Base-by-base conservation (phyloP, 1,140 invertebrate genomes). In the Lasioglossum albipes region DNA sequence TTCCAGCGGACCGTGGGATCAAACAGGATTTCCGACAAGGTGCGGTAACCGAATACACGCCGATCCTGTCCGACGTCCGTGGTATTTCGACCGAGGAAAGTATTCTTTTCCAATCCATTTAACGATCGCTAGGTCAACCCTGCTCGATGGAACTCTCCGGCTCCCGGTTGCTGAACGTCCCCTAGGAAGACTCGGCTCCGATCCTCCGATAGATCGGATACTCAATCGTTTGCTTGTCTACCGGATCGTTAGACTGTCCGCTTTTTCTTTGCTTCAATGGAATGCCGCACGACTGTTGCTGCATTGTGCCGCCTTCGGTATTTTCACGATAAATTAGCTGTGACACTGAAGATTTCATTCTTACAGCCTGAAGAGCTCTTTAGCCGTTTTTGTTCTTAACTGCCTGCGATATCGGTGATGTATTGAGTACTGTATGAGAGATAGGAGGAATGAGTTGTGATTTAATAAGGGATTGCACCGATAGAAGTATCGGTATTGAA, bases 11-110 rank as follows among this genome's bases (percentile, higher is more conserved):
- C 83, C 86, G 85, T 88, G 86, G 85, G 86, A 88, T 87, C 86
- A 88, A 88, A 88, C 86, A 87, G 81, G 86, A 85, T 88, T 86
- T 87, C 85, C 84, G 86, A 88, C 85, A 82, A 79, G 81, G 70
- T 64, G 78, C 77, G 83, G 87, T 88, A 88, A 88, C 87, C 87
- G 87, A 88, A 88, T 86, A 88, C 84, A 88, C 84, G 61, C 67
- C 74, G 83, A 87, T 83, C 72, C 82, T 72, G 82, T 49, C 59
- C 59, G 42, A 27, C 49, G 67, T 20, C 52, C 52, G 49, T 22
- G 73, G 52, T 78, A 72, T 82, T 67, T 72, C 54, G 20, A 31
- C 65, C 82, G 76, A 62, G 65, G 61, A 74, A 71, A 41, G 78
- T 71, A 61, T 83, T 80, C 54, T 59, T 66, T 71, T 68, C 74